A percentile compares a stretch with the other conserved stretches of the same genome.
phyloP scores from a whole-genome alignment of 2,797 vertebrate species.

The Tarsius wallacei region DNA sequence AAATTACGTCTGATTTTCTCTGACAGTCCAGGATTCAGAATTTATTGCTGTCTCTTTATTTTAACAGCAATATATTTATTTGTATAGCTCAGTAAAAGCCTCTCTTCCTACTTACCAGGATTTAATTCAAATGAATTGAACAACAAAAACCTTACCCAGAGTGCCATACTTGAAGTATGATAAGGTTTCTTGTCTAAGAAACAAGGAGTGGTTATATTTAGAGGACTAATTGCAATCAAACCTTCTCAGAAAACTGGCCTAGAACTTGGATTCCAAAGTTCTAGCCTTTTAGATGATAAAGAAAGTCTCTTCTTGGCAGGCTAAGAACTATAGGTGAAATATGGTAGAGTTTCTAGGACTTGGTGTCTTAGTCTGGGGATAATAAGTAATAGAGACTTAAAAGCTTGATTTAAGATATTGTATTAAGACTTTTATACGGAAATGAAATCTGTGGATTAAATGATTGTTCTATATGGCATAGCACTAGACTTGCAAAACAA shows the following conservation, averaged over 20 bases:
- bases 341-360: neutral
- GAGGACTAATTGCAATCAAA: neutral
- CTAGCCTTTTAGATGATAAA: too few species aligned
- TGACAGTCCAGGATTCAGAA: neutral
- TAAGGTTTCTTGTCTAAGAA: neutral
- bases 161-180: neutral
- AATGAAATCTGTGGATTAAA: neutral
- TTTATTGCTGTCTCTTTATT: neutral
- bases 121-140: neutral
- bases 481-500: neutral
- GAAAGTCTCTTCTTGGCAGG: neutral
- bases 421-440: neutral
- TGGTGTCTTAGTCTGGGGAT: neutral
- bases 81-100: neutral
- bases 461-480: neutral
- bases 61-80: neutral
- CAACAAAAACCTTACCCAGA: neutral
- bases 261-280: neutral
- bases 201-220: neutral
- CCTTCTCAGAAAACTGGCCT: neutral
- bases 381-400: neutral
- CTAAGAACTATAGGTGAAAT: neutral
- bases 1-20: neutral
- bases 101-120: neutral
- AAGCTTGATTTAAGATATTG: neutral